Evolutionary conservation across 1,140 invertebrate species (phyloP), one percentile per base, ranked within the genome.

Genomic region (Drosophila subpulchrella): DNA sequence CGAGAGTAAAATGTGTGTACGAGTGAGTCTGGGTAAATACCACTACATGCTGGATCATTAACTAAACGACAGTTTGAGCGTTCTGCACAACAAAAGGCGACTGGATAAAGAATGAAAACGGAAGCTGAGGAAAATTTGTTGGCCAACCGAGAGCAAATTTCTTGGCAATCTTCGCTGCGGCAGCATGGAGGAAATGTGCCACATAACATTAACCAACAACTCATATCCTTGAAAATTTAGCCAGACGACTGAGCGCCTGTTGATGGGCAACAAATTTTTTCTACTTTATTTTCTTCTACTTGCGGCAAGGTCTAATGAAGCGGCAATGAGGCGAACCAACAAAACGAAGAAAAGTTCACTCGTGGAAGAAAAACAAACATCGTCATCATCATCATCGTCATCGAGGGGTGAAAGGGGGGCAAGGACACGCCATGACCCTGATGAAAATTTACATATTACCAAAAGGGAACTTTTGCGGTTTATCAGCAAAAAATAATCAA

Each of bases 171-270:
- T 74, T 58, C 71, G 61, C 66, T 63, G 42, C 60, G 15, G 48
- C 48, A 17, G 41, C 39, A 46, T 47, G 41, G 27, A 48, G 68
- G 66, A 72, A 72, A 72, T 72, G 68, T 71, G 53, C 51, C 68
- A 72, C 83, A 79, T 82, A 83, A 88, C 79, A 79, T 88, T 88
- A 83, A 88, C 83, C 85, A 88, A 88, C 83, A 88, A 88, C 71
- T 88, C 83, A 88, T 88, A 88, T 88, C 79, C 83, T 88, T 80
- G 78, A 75, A 66, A 62, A 70, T 79, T 75, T 65, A 56, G 47
- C 57, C 54, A 38, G 55, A 65, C 59, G 32, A 68, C 62, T 55
- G 62, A 66, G 61, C 46, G 81, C 77, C 81, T 85, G 81, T 83
- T 85, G 77, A 85, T 85, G 83, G 81, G 61, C 81, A 81, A 50